A percentile compares a stretch with the other conserved stretches of the same genome.
Conservation (phyloP, 2,888 invertebrate genomes). For the Spodoptera exigua region DNA sequence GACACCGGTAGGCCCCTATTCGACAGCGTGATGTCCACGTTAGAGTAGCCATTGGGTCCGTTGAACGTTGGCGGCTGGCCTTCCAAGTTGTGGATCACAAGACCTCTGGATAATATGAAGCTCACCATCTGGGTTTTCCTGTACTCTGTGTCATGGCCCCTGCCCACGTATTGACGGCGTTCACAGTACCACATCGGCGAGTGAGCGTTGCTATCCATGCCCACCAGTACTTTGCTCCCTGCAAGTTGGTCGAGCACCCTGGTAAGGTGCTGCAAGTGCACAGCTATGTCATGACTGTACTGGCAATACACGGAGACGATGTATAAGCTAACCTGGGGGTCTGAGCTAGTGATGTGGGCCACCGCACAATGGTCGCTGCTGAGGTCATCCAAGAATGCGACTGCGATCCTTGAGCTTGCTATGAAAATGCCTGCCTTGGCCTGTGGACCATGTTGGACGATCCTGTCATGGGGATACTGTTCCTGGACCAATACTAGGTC, state of each 20-base stretch:
- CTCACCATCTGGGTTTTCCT: slow-evolving; percentile 5
- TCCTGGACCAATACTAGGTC: slow-evolving; percentile 57
- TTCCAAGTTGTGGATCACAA: background rate
- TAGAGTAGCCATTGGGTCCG: slow-evolving; percentile 37
- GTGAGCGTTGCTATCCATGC: slow-evolving; percentile 57
- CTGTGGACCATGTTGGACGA: background rate
- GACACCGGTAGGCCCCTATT: slow-evolving; percentile 23
- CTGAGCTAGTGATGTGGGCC: background rate
- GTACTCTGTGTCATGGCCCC: slow-evolving; percentile 11
- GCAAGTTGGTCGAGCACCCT: slow-evolving; percentile 27
- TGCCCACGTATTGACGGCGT: slow-evolving; percentile 31
- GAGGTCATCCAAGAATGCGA: background rate
- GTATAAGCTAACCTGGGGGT: background rate
- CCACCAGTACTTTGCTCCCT: slow-evolving; percentile 33
- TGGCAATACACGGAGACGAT: slow-evolving; percentile 5
- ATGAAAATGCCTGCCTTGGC: slow-evolving; percentile 3
- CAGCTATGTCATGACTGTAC: background rate
- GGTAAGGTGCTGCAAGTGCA: slow-evolving; percentile 20
- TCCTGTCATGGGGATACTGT: slow-evolving; percentile 33
- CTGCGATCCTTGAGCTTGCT: background rate
- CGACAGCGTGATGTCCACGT: slow-evolving; percentile 53
- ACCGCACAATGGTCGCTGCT: slow-evolving; percentile 3
- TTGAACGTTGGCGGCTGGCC: slow-evolving; percentile 31
- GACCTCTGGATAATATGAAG: background rate
- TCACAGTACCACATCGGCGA: slow-evolving; percentile 55